Evolutionary conservation across 2,888 invertebrate genomes (phyloP).

Genomic region (Macrostomum cliftonense): DNA sequence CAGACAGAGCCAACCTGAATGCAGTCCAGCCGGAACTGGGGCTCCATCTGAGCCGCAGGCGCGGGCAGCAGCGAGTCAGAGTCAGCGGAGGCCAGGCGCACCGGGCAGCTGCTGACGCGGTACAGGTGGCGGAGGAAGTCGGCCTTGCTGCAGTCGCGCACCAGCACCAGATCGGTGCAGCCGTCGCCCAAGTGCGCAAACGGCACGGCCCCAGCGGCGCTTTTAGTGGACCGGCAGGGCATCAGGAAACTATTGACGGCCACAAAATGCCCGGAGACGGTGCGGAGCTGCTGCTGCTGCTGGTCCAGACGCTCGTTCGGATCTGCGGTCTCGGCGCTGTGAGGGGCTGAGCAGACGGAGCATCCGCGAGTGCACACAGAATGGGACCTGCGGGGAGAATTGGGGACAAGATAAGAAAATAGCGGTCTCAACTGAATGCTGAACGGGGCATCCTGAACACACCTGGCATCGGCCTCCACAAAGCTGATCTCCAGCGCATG

Average conservation of each 20-base stretch:
- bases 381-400: too few relatives aligned
- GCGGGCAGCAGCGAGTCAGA: too few relatives aligned
- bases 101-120: slow-evolving; percentile 8
- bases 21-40: not conserved
- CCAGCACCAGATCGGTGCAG: slow-evolving; percentile 54
- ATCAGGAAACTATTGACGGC: slow-evolving; percentile 59
- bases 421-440: too few relatives aligned
- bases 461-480: too few relatives aligned
- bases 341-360: too few relatives aligned
- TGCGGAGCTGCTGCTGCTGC: slow-evolving; percentile 38
- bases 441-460: too few relatives aligned
- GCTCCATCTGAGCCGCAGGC: too few relatives aligned
- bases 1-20: slow-evolving; percentile 37
- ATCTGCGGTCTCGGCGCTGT: not conserved
- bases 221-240: slow-evolving; percentile 54
- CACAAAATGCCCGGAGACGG: slow-evolving; percentile 49
- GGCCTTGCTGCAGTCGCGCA: slow-evolving; percentile 51
- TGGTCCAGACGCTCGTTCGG: not conserved
- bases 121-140: slow-evolving; percentile 53
- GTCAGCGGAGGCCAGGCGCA: not conserved
- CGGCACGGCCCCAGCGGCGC: slow-evolving; percentile 58
- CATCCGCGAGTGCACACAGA: too few relatives aligned
- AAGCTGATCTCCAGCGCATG: too few relatives aligned
- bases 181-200: slow-evolving; percentile 62
- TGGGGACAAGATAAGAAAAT: too few relatives aligned